A percentile compares a stretch with the other conserved stretches of the same genome.
These are phyloP conservation scores for Orthosia incerta DNA, from an alignment of 2,888 invertebrate species.

Conservation along the genomic window DNA sequence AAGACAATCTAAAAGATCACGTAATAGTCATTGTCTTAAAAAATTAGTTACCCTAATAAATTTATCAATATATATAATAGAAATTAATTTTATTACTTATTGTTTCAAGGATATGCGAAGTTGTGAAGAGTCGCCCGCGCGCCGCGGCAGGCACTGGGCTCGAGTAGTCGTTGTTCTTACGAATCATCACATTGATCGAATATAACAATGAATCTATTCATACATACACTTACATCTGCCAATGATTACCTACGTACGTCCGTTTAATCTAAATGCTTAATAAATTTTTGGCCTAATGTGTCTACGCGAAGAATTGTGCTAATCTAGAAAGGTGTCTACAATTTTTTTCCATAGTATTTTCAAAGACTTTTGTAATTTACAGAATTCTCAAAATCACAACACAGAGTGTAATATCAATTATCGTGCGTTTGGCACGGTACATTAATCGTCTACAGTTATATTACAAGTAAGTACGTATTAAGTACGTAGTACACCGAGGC, in stretches of 20 bases:
- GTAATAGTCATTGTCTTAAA: conserved; percentile 91
- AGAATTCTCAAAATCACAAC: conserved; percentile 91
- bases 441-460: conserved; percentile 83
- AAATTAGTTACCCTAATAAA: conserved; percentile 91
- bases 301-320: conserved; percentile 91
- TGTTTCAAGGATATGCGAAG: conserved; percentile 91
- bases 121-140: conserved; percentile 87
- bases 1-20: conserved; percentile 92
- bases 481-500: conserved; percentile 73
- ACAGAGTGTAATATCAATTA: conserved; percentile 91
- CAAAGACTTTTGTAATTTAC: conserved; percentile 89
- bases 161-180: conserved; percentile 88
- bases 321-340: conserved; percentile 90
- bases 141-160: conserved; percentile 77
- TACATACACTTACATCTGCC: conserved; percentile 86
- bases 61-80: conserved; percentile 90
- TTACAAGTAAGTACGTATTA: conserved; percentile 84
- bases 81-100: conserved; percentile 90
- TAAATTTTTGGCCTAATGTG: conserved; percentile 87
- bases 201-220: conserved; percentile 87
- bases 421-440: conserved; percentile 87
- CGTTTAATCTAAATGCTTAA: conserved; percentile 88
- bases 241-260: conserved; percentile 85
- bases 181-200: conserved; percentile 88
- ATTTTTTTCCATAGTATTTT: conserved; percentile 82